A percentile compares a stretch with the other conserved stretches of the same genome.
Conservation (phyloP, 2,888 invertebrate genomes). For the Sipha maydis region DNA sequence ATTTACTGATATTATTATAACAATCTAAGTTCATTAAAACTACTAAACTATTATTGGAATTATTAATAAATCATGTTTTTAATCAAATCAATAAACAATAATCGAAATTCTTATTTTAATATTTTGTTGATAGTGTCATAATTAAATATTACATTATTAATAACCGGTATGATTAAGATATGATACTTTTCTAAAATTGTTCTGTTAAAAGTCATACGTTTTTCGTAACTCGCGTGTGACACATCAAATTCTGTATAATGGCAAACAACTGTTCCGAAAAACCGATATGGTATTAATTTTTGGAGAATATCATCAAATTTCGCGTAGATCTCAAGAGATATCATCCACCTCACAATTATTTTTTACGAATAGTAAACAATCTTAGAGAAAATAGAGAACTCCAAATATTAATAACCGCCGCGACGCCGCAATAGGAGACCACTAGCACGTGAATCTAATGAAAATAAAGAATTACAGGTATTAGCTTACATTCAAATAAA, state of each 20-base stretch:
- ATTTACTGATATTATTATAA: too few species aligned
- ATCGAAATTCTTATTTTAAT: not conserved
- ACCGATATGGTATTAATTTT: not conserved
- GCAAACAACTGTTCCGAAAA: not conserved
- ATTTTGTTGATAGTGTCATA: constrained; percentile 1
- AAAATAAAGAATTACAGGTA: constrained; percentile 13
- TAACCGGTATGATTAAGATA: constrained; percentile 4
- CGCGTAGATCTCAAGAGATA: not conserved
- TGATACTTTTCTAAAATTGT: not conserved
- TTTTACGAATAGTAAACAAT: not conserved
- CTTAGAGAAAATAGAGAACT: constrained; percentile 1
- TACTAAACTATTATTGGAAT: too few species aligned
- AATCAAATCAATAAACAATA: too few species aligned
- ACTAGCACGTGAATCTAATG: not conserved
- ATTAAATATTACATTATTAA: constrained; percentile 7
- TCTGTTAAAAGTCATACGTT: constrained; percentile 1
- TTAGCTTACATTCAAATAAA: constrained; percentile 6
- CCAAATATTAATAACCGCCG: not conserved
- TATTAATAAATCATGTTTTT: too few species aligned
- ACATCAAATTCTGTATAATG: not conserved
- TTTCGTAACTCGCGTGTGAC: not conserved
- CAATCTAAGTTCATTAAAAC: too few species aligned
- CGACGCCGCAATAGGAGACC: not conserved
- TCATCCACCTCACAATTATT: constrained; percentile 23
- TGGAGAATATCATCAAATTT: constrained; percentile 19